Evolutionary conservation across 2,888 invertebrate genomes (phyloP), one percentile per base, ranked within the genome.

Genomic region (Agrochola lychnidis): DNA sequence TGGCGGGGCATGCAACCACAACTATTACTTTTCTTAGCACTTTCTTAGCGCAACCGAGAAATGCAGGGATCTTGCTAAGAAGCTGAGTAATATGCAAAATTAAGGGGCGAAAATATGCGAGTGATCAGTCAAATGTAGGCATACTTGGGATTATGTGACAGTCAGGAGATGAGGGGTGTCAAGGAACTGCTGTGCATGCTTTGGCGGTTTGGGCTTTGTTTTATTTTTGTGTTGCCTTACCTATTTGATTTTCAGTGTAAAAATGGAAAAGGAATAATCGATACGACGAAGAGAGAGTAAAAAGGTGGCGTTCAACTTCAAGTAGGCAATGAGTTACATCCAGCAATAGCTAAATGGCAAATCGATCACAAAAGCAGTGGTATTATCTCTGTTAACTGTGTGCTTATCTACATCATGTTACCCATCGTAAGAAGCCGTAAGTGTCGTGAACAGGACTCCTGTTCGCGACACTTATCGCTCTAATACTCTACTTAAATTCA

Each of bases 401-500:
- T 36, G 36, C 36, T 36, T 36, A 36, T 36, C 36, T 36, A 36
- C 36, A 36, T 36, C 4, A 36, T 36, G 40, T 48, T 6, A 73
- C 9, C 59, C 61, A 42, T 53, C 51, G 22, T 30, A n/a, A 14
- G 30, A n/a, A n/a, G 7, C 5, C 48, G 7, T 19, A 30, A 30
- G 30, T 30, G 30, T 30, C 30, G 2, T 30, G 30, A 30, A 30
- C 30, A 30, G 25, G 12, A 70, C 48, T 19, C 42, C 36, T 53
- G 30, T 63, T 40, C 40, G 10, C 61, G 25, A 53, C 70, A 59
- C 63, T 70, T 82, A 70, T 45, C 64, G 61, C 48, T 22, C 22
- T 57, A 61, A 76, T 71, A 45, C 70, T 59, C 53, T 72, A 70
- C 70, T 80, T 70, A 73, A 62, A 84, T 84, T 73, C 79, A 84